Base-by-base conservation (phyloP, 2,113 vertebrate genomes). In the Polypterus senegalus region DNA sequence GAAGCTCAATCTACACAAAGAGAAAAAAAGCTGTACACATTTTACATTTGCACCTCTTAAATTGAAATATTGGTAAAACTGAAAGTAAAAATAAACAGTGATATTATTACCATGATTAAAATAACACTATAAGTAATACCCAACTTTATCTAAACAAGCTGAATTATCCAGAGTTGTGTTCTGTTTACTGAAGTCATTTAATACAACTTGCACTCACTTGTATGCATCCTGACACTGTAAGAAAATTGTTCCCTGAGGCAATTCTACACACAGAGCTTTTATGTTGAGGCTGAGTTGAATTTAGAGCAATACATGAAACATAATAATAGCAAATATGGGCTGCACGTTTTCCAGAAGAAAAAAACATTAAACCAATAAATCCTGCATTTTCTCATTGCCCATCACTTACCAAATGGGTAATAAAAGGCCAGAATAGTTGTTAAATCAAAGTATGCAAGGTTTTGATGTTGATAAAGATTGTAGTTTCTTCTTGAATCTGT, bases 171-270 rank as follows among this genome's bases (percentile, higher is more conserved):
- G 27, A 27, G 27, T 27, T 27, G 1, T 27, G 27, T 27, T 27
- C 27, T 27, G 2, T 27, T 27, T 27, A 27, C 27, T 27, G 27
- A 27, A 27, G 27, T 27, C 27, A 27, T 27, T 27, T 69, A 74
- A 70, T 63, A 57, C 53, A 64, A 52, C 7, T 52, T 10, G 66
- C 69, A 65, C 65, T 75, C 59, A 70, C 65, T 74, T 61, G 66
- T 64, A 64, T 59, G 67, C 53, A 48, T 54, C 68, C 62, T 66
- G 66, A 63, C 62, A 67, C 51, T 52, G 66, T 62, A 72, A 68
- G 65, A 73, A 64, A 61, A 69, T 51, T 46, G 53, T 67, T 66
- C 72, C 79, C 75, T 1, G 44, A 67, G 73, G 64, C 74, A 53
- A 47, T 51, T 74, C 68, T 66, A 70, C 55, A 52, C 67, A 71